Evolutionary conservation across 2,797 vertebrate genomes (phyloP).

Genomic region (Notolepis coatsorum): DNA sequence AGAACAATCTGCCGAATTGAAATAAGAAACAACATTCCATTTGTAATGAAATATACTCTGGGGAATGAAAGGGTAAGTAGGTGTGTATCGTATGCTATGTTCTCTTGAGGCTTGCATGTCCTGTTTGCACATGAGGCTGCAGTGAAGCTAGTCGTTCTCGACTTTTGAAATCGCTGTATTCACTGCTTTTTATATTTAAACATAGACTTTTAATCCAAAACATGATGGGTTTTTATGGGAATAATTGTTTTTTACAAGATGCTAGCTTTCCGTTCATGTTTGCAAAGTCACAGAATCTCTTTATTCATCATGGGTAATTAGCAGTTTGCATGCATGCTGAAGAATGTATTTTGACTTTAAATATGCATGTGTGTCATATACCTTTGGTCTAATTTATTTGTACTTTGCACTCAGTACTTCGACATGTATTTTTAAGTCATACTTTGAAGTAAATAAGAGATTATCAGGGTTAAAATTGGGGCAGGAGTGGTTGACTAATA

Average conservation of each 20-base stretch:
- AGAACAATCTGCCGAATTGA: conserved; percentile 23
- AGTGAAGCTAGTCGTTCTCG: conserved; percentile 38
- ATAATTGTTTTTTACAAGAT: too few species aligned
- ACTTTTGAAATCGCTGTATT: conserved; percentile 48
- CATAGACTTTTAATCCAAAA: not conserved
- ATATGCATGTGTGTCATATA: conserved; percentile 1
- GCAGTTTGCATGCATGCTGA: conserved; percentile 54
- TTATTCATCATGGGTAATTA: conserved; percentile 24
- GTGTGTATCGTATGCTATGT: conserved; percentile 21
- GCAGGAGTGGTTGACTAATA: too few species aligned
- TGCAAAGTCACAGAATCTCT: conserved; percentile 15
- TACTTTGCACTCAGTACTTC: not conserved
- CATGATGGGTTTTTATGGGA: too few species aligned
- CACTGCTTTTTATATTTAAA: conserved; percentile 53
- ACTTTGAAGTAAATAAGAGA: not conserved
- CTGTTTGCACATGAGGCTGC: conserved; percentile 66
- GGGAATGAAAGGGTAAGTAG: too few species aligned
- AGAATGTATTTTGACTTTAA: conserved; percentile 29
- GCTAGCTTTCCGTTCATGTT: too few species aligned
- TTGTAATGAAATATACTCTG: conserved; percentile 35
- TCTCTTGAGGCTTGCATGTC: conserved; percentile 22
- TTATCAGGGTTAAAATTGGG: too few species aligned
- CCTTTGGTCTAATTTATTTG: not conserved
- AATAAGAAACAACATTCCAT: conserved; percentile 60
- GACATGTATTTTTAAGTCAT: not conserved